Base-by-base conservation (phyloP, 1,140 invertebrate species). In the Calephelis nemesis region DNA sequence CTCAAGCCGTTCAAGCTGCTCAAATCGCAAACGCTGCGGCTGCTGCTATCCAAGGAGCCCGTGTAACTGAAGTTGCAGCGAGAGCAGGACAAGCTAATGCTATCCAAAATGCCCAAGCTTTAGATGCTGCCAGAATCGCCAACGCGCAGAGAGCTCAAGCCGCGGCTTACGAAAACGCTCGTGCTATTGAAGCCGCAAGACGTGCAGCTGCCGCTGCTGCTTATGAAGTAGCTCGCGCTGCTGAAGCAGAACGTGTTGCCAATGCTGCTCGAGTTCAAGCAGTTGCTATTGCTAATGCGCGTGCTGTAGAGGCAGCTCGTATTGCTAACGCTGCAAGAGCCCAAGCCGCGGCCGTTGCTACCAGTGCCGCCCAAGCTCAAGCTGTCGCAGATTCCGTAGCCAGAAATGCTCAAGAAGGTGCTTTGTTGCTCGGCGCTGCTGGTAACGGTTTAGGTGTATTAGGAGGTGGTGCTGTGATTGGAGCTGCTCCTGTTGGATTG, bases 101-200 rank as follows among this genome's bases (percentile, higher is more conserved):
- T 47, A 85, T 89, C 50, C 79, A 77, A 50, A 89, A 88, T 71
- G 88, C 88, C 3, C 84, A 87, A 62, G 88, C 86, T n/a, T 66
- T 88, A n/a, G 82, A 90, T 54, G 86, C 83, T 6, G 83, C 86
- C 7, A 84, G 87, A 39, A 74, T 89, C 15, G 88, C 87, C 58
- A 89, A 89, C 74, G 58, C 88, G 3, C 88, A 90, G 50, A 78
- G 88, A 45, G 88, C 88, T 10, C 84, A 89, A 60, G 87, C 86
- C 5, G 88, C 88, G 12, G 87, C 88, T 5, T 77, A 73, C 30
- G 88, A 91, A 62, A 91, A 87, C 70, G 88, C 87, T 0, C 76
- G 86, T 30, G 87, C 88, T 7, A 75, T 76, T 7, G 85, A 90
- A 40, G 85, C 86, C 0, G 85, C 88, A 6, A 78, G 86, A 76